These are phyloP conservation scores for Pelusios castaneus DNA, from an alignment of 2,113 vertebrate species.

Conservation along the genomic window DNA sequence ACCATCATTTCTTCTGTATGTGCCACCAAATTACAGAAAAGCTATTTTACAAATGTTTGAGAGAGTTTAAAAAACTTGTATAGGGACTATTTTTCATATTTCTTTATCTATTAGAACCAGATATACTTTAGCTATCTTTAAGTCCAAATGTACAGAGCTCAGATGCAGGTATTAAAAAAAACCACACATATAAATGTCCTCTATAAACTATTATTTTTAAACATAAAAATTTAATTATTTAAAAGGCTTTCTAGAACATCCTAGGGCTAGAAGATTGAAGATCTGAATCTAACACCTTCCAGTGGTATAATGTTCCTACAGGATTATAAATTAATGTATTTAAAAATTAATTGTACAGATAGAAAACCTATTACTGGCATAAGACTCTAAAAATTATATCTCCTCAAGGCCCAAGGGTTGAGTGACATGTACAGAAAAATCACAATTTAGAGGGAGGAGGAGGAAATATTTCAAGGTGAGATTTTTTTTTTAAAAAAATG, in stretches of 20 bases:
- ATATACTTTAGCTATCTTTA: neutral
- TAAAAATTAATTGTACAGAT: neutral
- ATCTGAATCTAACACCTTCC: neutral
- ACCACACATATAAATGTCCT: neutral
- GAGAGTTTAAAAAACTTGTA: neutral
- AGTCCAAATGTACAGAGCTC: neutral
- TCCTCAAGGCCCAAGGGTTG: neutral
- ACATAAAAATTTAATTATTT: neutral
- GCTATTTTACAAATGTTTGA: neutral
- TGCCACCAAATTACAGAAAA: neutral
- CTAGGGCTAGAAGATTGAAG: neutral
- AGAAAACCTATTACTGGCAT: neutral
- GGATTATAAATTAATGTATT: neutral
- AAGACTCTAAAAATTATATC: too few relatives aligned
- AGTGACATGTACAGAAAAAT: neutral
- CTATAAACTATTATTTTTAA: neutral
- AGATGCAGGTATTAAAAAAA: neutral
- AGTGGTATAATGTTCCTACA: neutral
- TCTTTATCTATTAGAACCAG: neutral
- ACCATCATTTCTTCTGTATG: neutral
- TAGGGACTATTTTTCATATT: neutral
- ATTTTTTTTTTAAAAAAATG: neutral
- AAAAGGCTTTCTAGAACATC: neutral
- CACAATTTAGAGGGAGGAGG: neutral
- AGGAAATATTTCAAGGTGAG: accelerated